These are phyloP conservation scores for Eupithecia insigniata DNA, from an alignment of 2,888 invertebrate genomes.

Conservation along the genomic window DNA sequence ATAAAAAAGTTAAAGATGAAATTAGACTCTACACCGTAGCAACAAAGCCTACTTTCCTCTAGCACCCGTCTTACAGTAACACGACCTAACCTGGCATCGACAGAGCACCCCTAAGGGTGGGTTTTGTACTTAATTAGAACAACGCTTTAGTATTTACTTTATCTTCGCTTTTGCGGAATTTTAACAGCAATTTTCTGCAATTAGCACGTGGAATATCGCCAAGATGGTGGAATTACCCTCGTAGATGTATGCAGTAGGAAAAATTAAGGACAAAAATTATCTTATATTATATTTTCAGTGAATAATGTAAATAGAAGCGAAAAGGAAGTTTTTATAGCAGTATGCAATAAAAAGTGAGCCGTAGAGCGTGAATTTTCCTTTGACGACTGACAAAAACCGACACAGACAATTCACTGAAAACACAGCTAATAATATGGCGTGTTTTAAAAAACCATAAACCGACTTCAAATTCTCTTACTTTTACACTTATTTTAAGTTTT, in stretches of 20 bases:
- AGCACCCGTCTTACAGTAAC: background rate
- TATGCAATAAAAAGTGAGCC: background rate
- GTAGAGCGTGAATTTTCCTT: background rate
- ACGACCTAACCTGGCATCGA: conserved; percentile 8
- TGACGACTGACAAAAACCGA: background rate
- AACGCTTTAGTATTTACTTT: conserved; percentile 34
- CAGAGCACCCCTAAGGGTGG: conserved; percentile 24
- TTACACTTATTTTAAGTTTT: no score
- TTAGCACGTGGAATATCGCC: conserved; percentile 22
- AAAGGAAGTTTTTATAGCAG: background rate
- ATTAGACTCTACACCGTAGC: background rate
- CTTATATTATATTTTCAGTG: background rate
- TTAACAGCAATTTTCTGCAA: conserved; percentile 30
- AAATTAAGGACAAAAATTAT: background rate
- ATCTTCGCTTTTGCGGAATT: conserved; percentile 24
- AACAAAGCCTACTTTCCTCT: conserved; percentile 4
- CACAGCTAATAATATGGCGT: no score
- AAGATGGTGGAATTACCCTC: background rate
- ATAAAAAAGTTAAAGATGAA: background rate
- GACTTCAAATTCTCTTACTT: no score
- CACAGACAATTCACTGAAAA: background rate
- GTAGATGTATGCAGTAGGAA: background rate
- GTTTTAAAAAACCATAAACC: no score
- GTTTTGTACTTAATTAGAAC: conserved; percentile 39
- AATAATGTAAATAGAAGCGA: background rate